Percentiles rank a stretch among this genome's conserved stretches.
Evolutionary conservation across 2,113 vertebrate genomes (phyloP).

Genomic region (Proteles cristata): DNA sequence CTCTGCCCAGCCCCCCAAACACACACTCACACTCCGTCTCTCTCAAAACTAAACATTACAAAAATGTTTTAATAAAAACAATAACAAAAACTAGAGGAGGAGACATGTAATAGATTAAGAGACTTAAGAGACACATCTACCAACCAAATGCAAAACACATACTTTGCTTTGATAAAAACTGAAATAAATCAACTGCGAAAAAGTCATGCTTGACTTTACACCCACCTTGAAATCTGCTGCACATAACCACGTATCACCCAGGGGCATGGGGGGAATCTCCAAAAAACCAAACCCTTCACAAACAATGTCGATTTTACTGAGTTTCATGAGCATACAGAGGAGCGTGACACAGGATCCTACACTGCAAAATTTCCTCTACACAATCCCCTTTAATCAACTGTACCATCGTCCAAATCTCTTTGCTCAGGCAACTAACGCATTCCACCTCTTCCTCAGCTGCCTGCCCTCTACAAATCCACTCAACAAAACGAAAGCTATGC

Average conservation of each 20-base stretch:
- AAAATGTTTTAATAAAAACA: too few species aligned
- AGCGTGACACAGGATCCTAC: background rate
- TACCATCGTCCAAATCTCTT: background rate
- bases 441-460: background rate
- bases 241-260: background rate
- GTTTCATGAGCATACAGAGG: background rate
- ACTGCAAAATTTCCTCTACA: background rate
- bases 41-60: too few species aligned
- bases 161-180: background rate
- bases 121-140: background rate
- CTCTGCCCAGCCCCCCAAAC: too few species aligned
- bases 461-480: background rate
- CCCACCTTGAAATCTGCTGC: conserved; percentile 1
- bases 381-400: background rate
- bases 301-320: conserved; percentile 21
- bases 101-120: background rate
- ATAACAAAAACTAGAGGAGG: background rate
- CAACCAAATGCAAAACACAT: background rate
- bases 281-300: background rate
- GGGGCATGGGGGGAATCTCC: background rate
- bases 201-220: background rate
- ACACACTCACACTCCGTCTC: too few species aligned
- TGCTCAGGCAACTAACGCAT: background rate
- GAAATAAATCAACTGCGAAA: background rate
- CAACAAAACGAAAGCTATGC: background rate